Conservation (phyloP, 2,888 invertebrate species). For the Patella ulyssiponensis region DNA sequence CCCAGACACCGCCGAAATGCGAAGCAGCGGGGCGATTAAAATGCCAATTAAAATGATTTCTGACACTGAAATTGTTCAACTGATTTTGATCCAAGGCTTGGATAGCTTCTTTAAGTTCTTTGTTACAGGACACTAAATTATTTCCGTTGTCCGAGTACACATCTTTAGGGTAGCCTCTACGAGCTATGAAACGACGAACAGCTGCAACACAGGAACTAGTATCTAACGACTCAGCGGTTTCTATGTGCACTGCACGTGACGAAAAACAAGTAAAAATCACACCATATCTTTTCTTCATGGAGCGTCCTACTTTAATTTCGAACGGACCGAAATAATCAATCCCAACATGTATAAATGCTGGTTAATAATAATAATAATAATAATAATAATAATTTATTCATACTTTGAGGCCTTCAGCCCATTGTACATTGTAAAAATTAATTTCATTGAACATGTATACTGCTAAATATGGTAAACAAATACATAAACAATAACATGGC, state of each 20-base stretch:
- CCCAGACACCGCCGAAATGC: no score
- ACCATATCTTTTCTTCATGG: slow-evolving; percentile 30
- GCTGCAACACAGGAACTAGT: neutral
- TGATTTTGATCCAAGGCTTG: no score
- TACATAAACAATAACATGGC: neutral
- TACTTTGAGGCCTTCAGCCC: slow-evolving; percentile 8
- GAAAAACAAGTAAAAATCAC: slow-evolving; percentile 37
- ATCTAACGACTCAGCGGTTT: neutral
- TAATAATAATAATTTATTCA: slow-evolving; percentile 1
- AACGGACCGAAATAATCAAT: slow-evolving; percentile 49
- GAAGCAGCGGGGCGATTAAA: no score
- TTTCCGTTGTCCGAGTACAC: no score
- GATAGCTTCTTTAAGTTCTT: no score
- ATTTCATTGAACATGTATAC: no score
- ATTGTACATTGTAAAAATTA: neutral
- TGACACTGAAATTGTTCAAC: no score
- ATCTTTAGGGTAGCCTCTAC: neutral
- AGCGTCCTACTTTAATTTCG: slow-evolving; percentile 27
- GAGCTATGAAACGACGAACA: neutral
- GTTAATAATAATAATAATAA: no score
- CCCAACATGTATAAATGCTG: slow-evolving; percentile 46
- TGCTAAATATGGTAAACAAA: no score
- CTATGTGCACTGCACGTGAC: neutral
- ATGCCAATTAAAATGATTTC: no score
- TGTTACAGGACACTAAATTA: no score